Base-by-base conservation (phyloP, 2,113 vertebrate species). In the Desmodus rotundus region DNA sequence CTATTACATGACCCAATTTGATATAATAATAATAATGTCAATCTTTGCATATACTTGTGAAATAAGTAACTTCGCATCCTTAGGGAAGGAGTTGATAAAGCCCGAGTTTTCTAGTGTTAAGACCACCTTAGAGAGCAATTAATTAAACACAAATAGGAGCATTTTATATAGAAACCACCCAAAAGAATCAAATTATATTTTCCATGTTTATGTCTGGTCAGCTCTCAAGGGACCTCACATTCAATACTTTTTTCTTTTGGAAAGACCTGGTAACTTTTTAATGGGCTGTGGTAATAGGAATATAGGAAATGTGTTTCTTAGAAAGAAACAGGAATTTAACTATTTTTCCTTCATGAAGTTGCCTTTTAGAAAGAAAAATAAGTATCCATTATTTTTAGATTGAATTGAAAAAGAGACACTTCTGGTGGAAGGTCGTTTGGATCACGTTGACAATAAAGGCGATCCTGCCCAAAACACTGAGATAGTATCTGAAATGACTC, bases 131-230 rank as follows among this genome's bases (percentile, higher is more conserved):
- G 54, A 96, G 36, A 96, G 41, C 31, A 92, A 87, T 96, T 97
- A 97, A 95, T 95, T 56, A 96, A 97, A 92, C 22, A 76, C 50
- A 88, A 95, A 92, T 92, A 73, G 38, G n/a, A 94, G 87, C 33
- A 67, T 93, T 95, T 96, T n/a, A 17, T 68, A 89, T 74, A 91
- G 65, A 96, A 93, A 80, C 54, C 76, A 22, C 10, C 61, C 26
- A 72, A 89, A 93, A 1, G 54, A 82, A 50, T 91, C 85, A 90
- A 82, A 91, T 54, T 26, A 12, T 87, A 50, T 96, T 94, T 95
- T 96, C 28, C 33, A 36, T 82, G 38, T 78, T 86, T 94, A 72
- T 92, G 80, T 67, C 56, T 94, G 41, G 47, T 96, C 56, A 56
- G 14, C 9, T 80, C 52, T 41, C 41, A 45, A 58, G 45, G 63